phyloP scores from a whole-genome alignment of 2,113 vertebrate genomes.

The Urocynchramus pylzowi region DNA sequence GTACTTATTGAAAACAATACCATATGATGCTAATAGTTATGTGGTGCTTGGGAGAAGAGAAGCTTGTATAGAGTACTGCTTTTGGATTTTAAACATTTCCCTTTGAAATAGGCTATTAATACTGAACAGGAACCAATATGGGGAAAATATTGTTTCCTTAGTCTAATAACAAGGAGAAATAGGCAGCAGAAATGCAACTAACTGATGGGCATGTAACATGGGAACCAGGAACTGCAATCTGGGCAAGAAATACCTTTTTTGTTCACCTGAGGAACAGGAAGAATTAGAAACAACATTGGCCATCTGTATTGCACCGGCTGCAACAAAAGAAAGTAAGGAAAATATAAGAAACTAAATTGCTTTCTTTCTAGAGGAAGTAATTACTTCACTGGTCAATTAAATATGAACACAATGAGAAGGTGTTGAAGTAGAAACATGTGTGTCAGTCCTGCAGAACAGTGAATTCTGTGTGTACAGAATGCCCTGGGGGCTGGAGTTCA shows the following conservation, averaged over 20 bases:
- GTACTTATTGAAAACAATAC: neutral
- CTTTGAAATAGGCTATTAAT: neutral
- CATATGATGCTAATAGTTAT: neutral
- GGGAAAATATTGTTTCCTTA: neutral
- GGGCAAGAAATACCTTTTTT: neutral
- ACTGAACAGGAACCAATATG: neutral
- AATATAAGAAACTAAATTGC: slow-evolving; percentile 11
- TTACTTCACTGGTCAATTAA: slow-evolving; percentile 52
- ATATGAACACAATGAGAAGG: slow-evolving; percentile 23
- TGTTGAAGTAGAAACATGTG: neutral
- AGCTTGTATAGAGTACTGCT: neutral
- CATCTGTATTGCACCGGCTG: neutral
- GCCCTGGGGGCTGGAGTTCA: neutral
- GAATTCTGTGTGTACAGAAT: neutral
- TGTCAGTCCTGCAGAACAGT: neutral
- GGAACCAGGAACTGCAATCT: neutral
- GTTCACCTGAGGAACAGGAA: neutral
- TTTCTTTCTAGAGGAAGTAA: slow-evolving; percentile 47
- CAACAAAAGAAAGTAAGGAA: slow-evolving; percentile 11
- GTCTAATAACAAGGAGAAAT: neutral
- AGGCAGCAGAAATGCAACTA: neutral
- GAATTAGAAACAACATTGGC: neutral
- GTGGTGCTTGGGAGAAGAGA: neutral
- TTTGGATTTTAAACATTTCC: neutral
- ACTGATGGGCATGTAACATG: neutral